Evolutionary conservation across 2,888 invertebrate genomes (phyloP).

Genomic region (Pterobdella sp.): DNA sequence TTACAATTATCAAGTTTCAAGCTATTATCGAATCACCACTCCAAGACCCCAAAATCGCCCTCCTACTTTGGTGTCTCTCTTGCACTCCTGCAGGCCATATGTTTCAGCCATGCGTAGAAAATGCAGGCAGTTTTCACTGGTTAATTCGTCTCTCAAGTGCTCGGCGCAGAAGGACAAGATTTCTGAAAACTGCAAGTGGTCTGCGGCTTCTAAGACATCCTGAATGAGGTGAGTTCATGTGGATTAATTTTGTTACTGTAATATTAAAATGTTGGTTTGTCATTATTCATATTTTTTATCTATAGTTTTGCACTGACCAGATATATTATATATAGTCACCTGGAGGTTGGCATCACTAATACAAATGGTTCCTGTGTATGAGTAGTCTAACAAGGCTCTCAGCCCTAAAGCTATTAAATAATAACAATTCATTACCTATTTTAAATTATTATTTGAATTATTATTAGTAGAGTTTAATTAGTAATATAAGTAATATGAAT

Average conservation of each 20-base stretch:
- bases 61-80: slow-evolving; percentile 35
- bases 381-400: slow-evolving; percentile 48
- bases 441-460: not conserved
- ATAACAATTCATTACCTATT: no score
- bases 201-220: slow-evolving; percentile 38
- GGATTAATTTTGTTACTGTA: no score
- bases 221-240: slow-evolving; percentile 11
- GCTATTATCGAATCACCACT: no score
- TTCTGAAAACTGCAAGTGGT: slow-evolving; percentile 39
- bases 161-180: slow-evolving; percentile 37
- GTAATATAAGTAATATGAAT: not conserved
- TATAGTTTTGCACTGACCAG: no score
- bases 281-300: no score
- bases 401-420: slow-evolving; percentile 46
- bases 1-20: no score
- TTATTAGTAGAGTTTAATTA: not conserved
- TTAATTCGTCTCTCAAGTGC: slow-evolving; percentile 38
- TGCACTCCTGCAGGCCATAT: slow-evolving; percentile 36
- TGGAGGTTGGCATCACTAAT: slow-evolving; percentile 34
- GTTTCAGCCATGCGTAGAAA: slow-evolving; percentile 39
- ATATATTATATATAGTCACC: no score
- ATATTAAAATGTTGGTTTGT: no score
- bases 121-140: slow-evolving; percentile 39
- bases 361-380: slow-evolving; percentile 44
- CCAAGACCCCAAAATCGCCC: not conserved